Conservation (phyloP, 2,113 vertebrate species). For the Lanius ludovicianus region DNA sequence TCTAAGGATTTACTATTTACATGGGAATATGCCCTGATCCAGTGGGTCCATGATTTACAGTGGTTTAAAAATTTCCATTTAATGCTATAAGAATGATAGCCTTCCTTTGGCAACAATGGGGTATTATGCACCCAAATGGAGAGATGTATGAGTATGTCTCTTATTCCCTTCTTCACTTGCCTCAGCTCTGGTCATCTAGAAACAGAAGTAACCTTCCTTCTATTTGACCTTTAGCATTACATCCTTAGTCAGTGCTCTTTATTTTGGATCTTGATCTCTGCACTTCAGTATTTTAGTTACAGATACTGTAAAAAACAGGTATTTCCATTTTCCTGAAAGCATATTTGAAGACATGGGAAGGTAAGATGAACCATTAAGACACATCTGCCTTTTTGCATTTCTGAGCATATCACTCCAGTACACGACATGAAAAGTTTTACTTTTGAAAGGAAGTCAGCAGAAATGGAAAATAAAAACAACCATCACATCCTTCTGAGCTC, state of each 20-base stretch:
- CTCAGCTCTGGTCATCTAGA: background rate
- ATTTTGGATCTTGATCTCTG: background rate
- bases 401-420: background rate
- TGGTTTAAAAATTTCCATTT: background rate
- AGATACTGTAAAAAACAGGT: background rate
- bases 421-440: background rate
- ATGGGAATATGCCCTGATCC: background rate
- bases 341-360: background rate
- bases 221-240: background rate
- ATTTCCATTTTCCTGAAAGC: background rate
- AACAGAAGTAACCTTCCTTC: background rate
- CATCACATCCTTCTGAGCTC: background rate
- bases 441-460: background rate
- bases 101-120: background rate
- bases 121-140: background rate
- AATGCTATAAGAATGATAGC: background rate
- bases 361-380: background rate
- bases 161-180: background rate
- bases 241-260: background rate
- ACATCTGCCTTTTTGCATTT: background rate
- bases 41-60: background rate
- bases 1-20: background rate
- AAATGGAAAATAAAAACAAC: background rate
- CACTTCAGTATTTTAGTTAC: background rate
- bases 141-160: background rate